Evolutionary conservation across 2,888 invertebrate species (phyloP), one percentile per base, ranked within the genome.

Genomic region (Eudemis profundana): DNA sequence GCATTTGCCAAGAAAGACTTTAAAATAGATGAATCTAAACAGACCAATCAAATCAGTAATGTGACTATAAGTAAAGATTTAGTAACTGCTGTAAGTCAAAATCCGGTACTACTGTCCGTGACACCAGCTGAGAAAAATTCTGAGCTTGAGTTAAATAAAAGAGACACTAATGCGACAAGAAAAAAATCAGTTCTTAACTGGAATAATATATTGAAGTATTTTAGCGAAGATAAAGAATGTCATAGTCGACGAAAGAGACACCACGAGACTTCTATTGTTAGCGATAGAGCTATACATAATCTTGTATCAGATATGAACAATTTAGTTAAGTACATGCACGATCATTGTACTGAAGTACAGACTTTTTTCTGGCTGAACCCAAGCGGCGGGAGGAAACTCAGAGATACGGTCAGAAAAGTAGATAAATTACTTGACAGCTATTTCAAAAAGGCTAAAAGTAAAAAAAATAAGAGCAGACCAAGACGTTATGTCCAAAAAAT

Each of bases 281-380:
- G 5, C 14, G 8, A 27, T 29, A n/a, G 5, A 17, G 17, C 8
- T 1, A 82, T 89, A 38, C 73, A 77, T 0, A 89, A 88, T 74
- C 77, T 90, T 1, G 78, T 84, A 53, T 85, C 85, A 49, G 89
- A 89, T 69, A 84, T 90, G 38, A 81, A 89, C 8, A 87, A 87
- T 57, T 68, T 90, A 47, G 81, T 83, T 0, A 73, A 79, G 8
- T 90, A 83, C 46, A 89, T 90, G 83, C 76, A 70, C 4, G 84
- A 86, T 14, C 89, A 90, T 68, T 90, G 89, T 63, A 86, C 87
- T 4, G 90, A 90, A 71, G 85, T 90, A 60, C 89, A 90, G 71
- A 87, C 87, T 0, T 90, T 75, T 69, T 90, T 89, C 56, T 83
- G 81, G 81, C 83, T 86, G 81, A 90, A 90, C 64, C 90, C 90